phyloP scores from a whole-genome alignment of 1,140 invertebrate genomes.

The Sesamia nonagrioides region DNA sequence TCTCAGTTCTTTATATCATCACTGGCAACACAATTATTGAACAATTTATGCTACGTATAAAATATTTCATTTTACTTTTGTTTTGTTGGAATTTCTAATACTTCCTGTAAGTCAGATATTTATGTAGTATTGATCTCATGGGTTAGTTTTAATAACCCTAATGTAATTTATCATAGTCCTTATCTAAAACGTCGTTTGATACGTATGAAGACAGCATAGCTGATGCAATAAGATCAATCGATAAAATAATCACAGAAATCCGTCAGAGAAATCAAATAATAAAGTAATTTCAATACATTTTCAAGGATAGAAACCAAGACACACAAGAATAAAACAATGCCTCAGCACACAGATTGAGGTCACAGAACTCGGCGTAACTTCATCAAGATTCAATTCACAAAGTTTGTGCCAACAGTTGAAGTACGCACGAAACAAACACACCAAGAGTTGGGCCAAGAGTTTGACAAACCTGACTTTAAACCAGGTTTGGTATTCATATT shows the following conservation, averaged over 20 bases:
- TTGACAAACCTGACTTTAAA: conserved; percentile 60
- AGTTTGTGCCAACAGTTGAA: conserved; percentile 48
- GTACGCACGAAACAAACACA: conserved; percentile 55
- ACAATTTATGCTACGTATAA: too few relatives aligned
- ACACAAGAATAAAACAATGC: conserved; percentile 41
- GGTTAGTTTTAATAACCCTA: too few relatives aligned
- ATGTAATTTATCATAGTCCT: too few relatives aligned
- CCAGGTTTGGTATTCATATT: conserved; percentile 60
- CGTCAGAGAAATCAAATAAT: not conserved
- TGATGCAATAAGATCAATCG: not conserved
- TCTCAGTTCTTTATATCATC: too few relatives aligned
- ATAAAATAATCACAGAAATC: too few relatives aligned
- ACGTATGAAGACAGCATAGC: too few relatives aligned
- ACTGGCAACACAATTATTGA: too few relatives aligned
- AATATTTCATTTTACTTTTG: too few relatives aligned
- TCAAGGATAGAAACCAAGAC: not conserved
- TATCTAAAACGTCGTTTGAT: too few relatives aligned
- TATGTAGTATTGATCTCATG: too few relatives aligned
- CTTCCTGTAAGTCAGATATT: too few relatives aligned
- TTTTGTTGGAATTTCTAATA: too few relatives aligned
- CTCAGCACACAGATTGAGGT: conserved; percentile 23
- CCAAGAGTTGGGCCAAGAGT: conserved; percentile 50
- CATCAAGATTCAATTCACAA: conserved; percentile 54
- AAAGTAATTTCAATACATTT: not conserved
- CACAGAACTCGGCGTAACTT: conserved; percentile 55